Evolutionary conservation across 2,888 invertebrate species (phyloP), one percentile per base, ranked within the genome.

Genomic region (Therioaphis trifolii): DNA sequence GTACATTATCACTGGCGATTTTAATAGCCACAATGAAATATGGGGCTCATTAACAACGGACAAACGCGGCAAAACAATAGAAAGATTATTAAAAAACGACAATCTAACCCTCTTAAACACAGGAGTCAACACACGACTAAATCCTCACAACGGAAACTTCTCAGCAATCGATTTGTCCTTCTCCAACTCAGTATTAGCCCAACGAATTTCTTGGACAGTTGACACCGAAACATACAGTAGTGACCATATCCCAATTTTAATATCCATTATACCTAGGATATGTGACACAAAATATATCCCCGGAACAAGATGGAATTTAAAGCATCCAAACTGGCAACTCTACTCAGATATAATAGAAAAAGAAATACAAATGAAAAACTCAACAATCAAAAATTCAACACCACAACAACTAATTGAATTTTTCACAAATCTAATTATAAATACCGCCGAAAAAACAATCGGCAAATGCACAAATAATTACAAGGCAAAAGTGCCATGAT

Each of bases 81-180:
- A 69, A 69, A 14, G 24, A 43, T 12, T 68, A 68, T 5, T 68
- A n/a, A n/a, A n/a, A n/a, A n/a, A n/a, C n/a, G n/a, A n/a, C n/a
- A n/a, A n/a, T n/a, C n/a, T n/a, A n/a, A 14, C 40, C 69, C 43
- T n/a, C n/a, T n/a, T n/a, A n/a, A n/a, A n/a, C n/a, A n/a, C n/a
- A n/a, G n/a, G n/a, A n/a, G n/a, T 9, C 21, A 40, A 40, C 40
- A 69, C 43, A 21, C n/a, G 69, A 69, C 21, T 69, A n/a, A 69
- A 69, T 43, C 15, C 69, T 1, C 24, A 40, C 5, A 69, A 69
- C 3, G 69, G 69, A 69, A 40, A 46, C 43, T 46, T 46, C 43
- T 69, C 69, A 21, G 40, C 43, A n/a, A 69, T 69, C 43, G 43
- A 69, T 43, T 15, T 69, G 4, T 69, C 69, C 1, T 43, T 69